Base-by-base conservation (phyloP, 2,888 invertebrate genomes). In the Opisthograptis luteolata region DNA sequence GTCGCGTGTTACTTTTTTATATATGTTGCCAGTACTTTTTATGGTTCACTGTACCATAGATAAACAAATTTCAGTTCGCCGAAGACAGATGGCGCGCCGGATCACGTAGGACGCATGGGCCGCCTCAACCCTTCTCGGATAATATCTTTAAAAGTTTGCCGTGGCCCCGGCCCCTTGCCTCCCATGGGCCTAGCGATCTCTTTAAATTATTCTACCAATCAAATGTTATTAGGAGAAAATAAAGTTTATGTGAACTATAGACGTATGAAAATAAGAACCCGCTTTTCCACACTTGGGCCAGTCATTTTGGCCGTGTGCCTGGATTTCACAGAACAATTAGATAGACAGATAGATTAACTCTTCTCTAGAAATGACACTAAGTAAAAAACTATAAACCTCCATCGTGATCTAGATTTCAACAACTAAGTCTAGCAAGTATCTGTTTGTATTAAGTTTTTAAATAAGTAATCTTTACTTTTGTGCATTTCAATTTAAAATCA, bases 111-210 rank as follows among this genome's bases (percentile, higher is more conserved):
- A 85, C 84, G 76, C 77, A 64, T 72, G 68, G 44, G 44, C 44
- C 25, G 68, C 68, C 72, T 79, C 86, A 88, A 88, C 87, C 89
- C 88, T 87, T 88, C 83, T 73, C 64, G 81, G 81, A 82, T 89
- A 88, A 91, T 90, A 90, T 90, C 90, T 90, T 91, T 91, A 91
- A 91, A 90, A 91, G 88, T 91, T 91, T 76, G 64, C 37, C 74
- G 72, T 64, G 62, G 57, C 62, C 68, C 66, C 22, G 24, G 30
- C 47, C 68, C 68, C 63, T 66, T 58, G 58, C 59, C 67, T 75
- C 75, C 76, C 50, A 30, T 74, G 64, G 76, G 71, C 56, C 63
- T 57, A 59, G 62, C 70, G 76, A 79, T 81, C 81, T 79, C 75
- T 79, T 76, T 78, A 79, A 84, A 81, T 85, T 83, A 82, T 80